phyloP scores from a whole-genome alignment of 2,888 invertebrate genomes.

The Alentia gelatinosa region DNA sequence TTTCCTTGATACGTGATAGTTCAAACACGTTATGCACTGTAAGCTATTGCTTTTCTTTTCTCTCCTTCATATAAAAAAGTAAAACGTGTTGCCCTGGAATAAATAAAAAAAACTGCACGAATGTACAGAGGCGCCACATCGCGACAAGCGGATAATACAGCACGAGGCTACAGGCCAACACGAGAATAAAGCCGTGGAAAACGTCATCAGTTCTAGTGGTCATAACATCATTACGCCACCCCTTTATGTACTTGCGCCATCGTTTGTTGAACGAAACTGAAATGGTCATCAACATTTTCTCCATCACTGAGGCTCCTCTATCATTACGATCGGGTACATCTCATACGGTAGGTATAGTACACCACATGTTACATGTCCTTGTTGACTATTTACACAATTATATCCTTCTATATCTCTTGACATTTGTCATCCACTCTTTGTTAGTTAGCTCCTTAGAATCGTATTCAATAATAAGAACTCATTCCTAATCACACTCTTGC shows the following conservation, averaged over 20 bases:
- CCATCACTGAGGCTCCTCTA: neutral
- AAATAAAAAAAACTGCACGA: neutral
- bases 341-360: neutral
- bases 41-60: neutral
- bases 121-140: neutral
- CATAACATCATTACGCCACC: neutral
- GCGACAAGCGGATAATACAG: neutral
- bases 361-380: neutral
- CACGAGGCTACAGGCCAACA: neutral
- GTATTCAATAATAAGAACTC: neutral
- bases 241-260: neutral
- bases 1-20: too few relatives aligned
- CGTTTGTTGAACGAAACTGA: neutral
- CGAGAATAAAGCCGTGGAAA: constrained; percentile 17
- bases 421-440: neutral
- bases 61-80: neutral
- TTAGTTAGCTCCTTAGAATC: neutral
- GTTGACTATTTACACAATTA: constrained; percentile 24
- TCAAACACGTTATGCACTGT: too few relatives aligned
- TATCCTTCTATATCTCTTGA: neutral
- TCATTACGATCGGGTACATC: constrained; percentile 20
- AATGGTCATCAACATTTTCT: neutral
- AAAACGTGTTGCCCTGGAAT: neutral
- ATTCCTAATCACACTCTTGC: constrained; percentile 45
- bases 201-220: neutral